A percentile compares a stretch with the other conserved stretches of the same genome.
Evolutionary conservation across 1,140 invertebrate genomes (phyloP).

Genomic region (Panagrolaimus sp.): DNA sequence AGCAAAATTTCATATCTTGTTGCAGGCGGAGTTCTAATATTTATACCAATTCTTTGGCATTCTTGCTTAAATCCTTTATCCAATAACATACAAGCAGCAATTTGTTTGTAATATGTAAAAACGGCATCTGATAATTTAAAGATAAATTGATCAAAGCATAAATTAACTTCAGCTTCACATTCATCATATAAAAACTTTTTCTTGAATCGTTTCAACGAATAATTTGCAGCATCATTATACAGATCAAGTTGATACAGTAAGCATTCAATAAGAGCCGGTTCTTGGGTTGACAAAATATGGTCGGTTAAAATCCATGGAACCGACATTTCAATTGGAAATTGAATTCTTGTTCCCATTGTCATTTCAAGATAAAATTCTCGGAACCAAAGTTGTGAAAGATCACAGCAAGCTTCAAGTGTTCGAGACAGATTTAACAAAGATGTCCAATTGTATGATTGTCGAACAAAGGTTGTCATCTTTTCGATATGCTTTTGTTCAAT

Average conservation of each 20-base stretch:
- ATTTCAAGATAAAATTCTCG: conserved; percentile 98
- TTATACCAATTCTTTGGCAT: conserved; percentile 77
- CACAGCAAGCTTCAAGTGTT: conserved; percentile 81
- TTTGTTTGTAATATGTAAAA: conserved; percentile 94
- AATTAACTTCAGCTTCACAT: conserved; percentile 94
- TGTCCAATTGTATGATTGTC: conserved; percentile 91
- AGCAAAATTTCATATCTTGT: conserved; percentile 91
- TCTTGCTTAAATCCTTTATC: conserved; percentile 94
- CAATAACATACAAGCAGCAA: conserved; percentile 78
- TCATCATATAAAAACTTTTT: conserved; percentile 99
- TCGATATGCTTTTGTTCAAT: conserved; percentile 84
- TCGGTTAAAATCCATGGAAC: conserved; percentile 99
- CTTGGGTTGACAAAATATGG: conserved; percentile 91
- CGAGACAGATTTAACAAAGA: conserved; percentile 76
- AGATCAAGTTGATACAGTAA: conserved; percentile 94
- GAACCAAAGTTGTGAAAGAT: conserved; percentile 97
- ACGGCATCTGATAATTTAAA: conserved; percentile 97
- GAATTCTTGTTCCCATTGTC: conserved; percentile 97
- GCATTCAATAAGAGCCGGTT: conserved; percentile 98
- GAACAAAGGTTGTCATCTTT: conserved; percentile 90
- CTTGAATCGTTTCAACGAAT: conserved; percentile 88
- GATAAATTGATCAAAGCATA: conserved; percentile 99
- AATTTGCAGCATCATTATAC: conserved; percentile 96
- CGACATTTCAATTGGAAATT: conserved; percentile 99
- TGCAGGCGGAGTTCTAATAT: conserved; percentile 76